Evolutionary conservation across 2,797 vertebrate species (phyloP), one percentile per base, ranked within the genome.

Genomic region (Chloroceryle inda): DNA sequence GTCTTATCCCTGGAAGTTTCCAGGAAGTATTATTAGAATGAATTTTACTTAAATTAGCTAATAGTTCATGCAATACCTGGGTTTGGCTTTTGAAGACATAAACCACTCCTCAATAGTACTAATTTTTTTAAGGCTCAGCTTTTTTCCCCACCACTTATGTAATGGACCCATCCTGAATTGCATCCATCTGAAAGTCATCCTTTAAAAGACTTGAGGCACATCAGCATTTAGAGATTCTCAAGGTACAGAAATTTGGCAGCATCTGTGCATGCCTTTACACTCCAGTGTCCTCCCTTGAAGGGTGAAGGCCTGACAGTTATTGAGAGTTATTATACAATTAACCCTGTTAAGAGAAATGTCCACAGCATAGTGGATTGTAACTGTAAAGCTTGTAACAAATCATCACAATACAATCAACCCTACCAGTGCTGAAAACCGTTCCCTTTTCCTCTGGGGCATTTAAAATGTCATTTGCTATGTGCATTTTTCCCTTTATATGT

Each of bases 401-500:
- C 91, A 96, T 95, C 85, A 86, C 91, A 90, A 49, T 56, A 74
- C 64, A 90, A 61, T 95, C 74, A 86, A 87, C 52, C 42, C 63
- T 71, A 56, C 58, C 67, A 15, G 44, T 20, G 83, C 88, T 95
- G 95, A 95, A 95, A 93, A 92, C 67, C 53, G 92, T 90, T 64
- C 71, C 31, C 17, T 78, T 95, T 84, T 82, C 79, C 88, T 92
- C 72, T 92, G 67, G 45, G 84, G 50, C 71, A 83, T 84, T 97
- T 92, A 83, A 95, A 97, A 91, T 95, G 79, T 87, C 62, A 74
- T 92, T 96, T 89, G 63, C 62, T 94, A 74, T 44, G 82, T 4
- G 17, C 84, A 72, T 93, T 94, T 96, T 93, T 73, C 71, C 63
- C 85, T 95, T 96, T 92, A 94, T 89, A 89, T 87, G 79, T 79